Evolutionary conservation across 1,140 invertebrate genomes (phyloP).

Genomic region (Brachionus calyciflorus): DNA sequence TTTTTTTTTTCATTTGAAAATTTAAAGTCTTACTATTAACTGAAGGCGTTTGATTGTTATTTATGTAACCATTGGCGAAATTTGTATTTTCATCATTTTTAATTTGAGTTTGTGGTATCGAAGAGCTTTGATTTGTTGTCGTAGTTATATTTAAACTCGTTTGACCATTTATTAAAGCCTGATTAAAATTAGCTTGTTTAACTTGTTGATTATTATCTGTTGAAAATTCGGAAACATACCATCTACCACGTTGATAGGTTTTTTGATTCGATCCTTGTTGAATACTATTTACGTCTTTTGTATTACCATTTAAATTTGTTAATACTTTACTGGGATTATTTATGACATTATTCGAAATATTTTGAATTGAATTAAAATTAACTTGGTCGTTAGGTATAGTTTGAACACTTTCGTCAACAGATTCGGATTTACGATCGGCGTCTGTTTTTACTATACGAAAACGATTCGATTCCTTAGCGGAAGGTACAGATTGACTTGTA

Average conservation of each 20-base stretch:
- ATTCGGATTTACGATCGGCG: conserved; percentile 6
- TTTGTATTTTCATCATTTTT: background rate
- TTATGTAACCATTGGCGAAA: background rate
- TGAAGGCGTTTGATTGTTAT: background rate
- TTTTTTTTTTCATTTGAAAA: background rate
- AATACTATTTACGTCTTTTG: background rate
- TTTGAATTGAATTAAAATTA: background rate
- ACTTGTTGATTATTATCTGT: background rate
- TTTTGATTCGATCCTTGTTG: background rate
- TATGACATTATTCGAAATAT: no score
- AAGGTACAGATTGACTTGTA: background rate
- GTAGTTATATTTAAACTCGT: background rate
- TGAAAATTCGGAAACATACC: conserved; percentile 17
- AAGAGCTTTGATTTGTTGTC: background rate
- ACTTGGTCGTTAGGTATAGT: background rate
- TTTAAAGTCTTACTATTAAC: background rate
- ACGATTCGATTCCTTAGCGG: conserved; percentile 8
- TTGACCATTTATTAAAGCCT: background rate
- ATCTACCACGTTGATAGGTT: conserved; percentile 25
- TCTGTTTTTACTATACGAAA: conserved; percentile 44
- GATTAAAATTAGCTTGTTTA: conserved; percentile 10
- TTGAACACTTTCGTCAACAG: background rate
- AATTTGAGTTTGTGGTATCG: no score
- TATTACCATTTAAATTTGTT: no score
- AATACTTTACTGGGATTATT: no score